Evolutionary conservation across 2,113 vertebrate genomes (phyloP).

Genomic region (Heteronetta atricapilla): DNA sequence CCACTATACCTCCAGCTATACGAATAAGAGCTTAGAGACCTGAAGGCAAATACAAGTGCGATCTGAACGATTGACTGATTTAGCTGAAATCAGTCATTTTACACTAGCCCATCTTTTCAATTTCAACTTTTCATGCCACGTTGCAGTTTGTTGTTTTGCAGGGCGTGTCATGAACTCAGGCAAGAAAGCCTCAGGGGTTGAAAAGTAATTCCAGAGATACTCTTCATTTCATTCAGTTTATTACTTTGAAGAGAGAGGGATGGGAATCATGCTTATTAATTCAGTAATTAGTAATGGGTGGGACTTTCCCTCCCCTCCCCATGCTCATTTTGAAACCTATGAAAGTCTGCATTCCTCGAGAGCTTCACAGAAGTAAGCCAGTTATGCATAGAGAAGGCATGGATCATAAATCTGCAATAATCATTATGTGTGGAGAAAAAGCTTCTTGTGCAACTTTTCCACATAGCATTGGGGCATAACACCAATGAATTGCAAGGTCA

Average conservation of each 20-base stretch:
- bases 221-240: not conserved
- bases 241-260: constrained; percentile 1
- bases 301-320: not conserved
- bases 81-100: not conserved
- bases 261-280: constrained; percentile 6
- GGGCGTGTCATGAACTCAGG: not conserved
- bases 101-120: not conserved
- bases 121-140: not conserved
- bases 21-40: not conserved
- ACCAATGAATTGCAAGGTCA: constrained; percentile 39
- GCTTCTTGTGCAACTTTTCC: constrained; percentile 48
- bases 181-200: not conserved
- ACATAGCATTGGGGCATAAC: not conserved
- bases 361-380: not conserved
- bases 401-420: constrained; percentile 50
- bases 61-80: not conserved
- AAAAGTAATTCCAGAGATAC: not conserved
- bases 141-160: not conserved
- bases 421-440: constrained; percentile 14
- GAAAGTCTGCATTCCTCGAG: not conserved
- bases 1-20: not conserved
- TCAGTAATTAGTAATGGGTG: not conserved
- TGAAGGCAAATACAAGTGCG: not conserved
- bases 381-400: not conserved
- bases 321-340: not conserved